Evolutionary conservation across 1,140 invertebrate genomes (phyloP).

Genomic region (Drosophila nigromelanica): DNA sequence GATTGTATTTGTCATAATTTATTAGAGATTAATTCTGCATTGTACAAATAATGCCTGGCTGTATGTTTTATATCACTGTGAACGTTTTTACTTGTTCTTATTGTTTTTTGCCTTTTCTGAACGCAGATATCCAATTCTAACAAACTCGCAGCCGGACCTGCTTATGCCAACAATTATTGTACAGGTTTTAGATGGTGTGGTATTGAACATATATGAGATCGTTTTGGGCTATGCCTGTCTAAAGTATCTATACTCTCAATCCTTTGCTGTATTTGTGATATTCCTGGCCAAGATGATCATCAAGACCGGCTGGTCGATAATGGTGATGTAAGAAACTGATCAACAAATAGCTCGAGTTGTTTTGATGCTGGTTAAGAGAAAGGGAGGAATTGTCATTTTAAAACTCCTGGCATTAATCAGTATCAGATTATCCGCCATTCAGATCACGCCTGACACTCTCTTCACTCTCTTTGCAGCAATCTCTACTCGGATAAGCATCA

Average conservation of each 20-base stretch:
- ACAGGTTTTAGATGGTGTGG: conserved; percentile 64
- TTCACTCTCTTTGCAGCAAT: conserved; percentile 44
- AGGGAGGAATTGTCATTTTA: too few species aligned
- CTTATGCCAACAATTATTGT: conserved; percentile 66
- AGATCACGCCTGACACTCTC: not conserved
- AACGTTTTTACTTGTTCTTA: too few species aligned
- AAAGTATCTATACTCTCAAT: conserved; percentile 53
- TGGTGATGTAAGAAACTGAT: conserved; percentile 45
- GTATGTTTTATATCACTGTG: too few species aligned
- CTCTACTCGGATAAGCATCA: conserved; percentile 63
- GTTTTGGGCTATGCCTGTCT: conserved; percentile 56
- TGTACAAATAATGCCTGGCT: too few species aligned
- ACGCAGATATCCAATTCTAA: conserved; percentile 69
- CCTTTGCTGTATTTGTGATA: conserved; percentile 54
- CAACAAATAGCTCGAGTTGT: too few species aligned
- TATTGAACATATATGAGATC: conserved; percentile 61
- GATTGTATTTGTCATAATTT: too few species aligned
- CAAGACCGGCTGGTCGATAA: conserved; percentile 49
- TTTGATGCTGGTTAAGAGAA: not conserved
- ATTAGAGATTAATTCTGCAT: too few species aligned
- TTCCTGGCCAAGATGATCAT: conserved; percentile 56
- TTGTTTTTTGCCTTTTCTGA: not conserved
- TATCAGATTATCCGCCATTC: not conserved
- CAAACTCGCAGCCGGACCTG: conserved; percentile 61
- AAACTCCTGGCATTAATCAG: not conserved